A percentile compares a stretch with the other conserved stretches of the same genome.
These are phyloP conservation scores for Melanotus villosus DNA, from an alignment of 2,888 invertebrate genomes.

Conservation along the genomic window DNA sequence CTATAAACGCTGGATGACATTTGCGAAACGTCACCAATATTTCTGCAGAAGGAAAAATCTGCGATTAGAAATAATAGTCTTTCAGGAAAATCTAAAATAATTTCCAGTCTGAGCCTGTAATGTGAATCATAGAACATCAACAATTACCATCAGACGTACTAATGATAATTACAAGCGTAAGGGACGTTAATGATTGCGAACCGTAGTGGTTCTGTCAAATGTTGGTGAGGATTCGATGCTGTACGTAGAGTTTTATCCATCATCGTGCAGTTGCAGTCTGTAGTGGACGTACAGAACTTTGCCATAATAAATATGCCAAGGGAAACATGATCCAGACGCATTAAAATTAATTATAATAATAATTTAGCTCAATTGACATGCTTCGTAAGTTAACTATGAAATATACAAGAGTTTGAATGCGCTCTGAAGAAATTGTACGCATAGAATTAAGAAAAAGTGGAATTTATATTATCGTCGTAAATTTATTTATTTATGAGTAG, in stretches of 20 bases:
- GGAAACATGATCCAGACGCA: conserved; percentile 65
- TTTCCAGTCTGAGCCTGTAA: not conserved
- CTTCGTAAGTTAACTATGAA: conserved; percentile 59
- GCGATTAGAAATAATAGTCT: no score
- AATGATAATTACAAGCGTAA: conserved; percentile 60
- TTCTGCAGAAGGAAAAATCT: no score
- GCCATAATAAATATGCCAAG: conserved; percentile 64
- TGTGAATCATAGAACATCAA: conserved; percentile 60
- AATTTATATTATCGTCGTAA: not conserved
- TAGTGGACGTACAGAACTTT: conserved; percentile 46
- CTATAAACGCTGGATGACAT: no score
- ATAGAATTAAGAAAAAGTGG: conserved; percentile 19
- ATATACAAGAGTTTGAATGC: conserved; percentile 44
- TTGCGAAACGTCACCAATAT: no score
- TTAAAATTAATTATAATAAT: conserved; percentile 67
- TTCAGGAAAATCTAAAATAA: not conserved
- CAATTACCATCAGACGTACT: conserved; percentile 60
- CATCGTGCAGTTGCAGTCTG: conserved; percentile 38
- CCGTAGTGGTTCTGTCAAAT: conserved; percentile 47
- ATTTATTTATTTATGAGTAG: no score
- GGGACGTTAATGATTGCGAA: conserved; percentile 54
- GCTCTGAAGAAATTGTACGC: conserved; percentile 3
- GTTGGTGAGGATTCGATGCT: conserved; percentile 20
- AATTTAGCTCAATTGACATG: conserved; percentile 62
- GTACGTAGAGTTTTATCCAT: conserved; percentile 6